Evolutionary conservation across 2,113 vertebrate species (phyloP).

Genomic region (Uria aalge): DNA sequence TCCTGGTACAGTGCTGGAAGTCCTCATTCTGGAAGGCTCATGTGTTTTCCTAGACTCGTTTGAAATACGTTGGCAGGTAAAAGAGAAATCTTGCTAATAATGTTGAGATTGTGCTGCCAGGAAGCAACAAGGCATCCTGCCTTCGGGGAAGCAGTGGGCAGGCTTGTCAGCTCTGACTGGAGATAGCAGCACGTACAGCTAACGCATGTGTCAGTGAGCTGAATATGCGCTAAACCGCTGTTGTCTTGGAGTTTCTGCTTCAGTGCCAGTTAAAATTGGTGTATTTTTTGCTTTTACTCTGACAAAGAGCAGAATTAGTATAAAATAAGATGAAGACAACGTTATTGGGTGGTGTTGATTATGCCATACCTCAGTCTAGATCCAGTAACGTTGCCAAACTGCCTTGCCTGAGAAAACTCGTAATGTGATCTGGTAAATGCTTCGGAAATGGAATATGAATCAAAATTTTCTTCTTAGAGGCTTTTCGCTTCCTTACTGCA

Average conservation of each 20-base stretch:
- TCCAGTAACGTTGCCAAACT: neutral
- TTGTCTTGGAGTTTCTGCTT: neutral
- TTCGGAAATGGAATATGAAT: neutral
- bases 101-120: neutral
- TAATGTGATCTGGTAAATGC: neutral
- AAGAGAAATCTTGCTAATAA: neutral
- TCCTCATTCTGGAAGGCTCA: neutral
- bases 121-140: neutral
- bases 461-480: neutral
- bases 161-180: neutral
- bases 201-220: fast-evolving
- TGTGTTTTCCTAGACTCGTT: neutral
- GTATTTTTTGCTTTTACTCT: neutral
- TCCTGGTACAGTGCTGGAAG: neutral
- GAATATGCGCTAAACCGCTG: fast-evolving
- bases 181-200: fast-evolving
- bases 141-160: neutral
- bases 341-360: neutral
- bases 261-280: neutral
- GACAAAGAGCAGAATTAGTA: neutral
- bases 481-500: neutral
- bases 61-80: neutral
- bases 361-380: neutral
- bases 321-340: neutral
- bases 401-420: neutral